A percentile compares a stretch with the other conserved stretches of the same genome.
These are phyloP conservation scores for Pelodiscus sinensis DNA, from an alignment of 2,113 vertebrate species.

Conservation along the genomic window DNA sequence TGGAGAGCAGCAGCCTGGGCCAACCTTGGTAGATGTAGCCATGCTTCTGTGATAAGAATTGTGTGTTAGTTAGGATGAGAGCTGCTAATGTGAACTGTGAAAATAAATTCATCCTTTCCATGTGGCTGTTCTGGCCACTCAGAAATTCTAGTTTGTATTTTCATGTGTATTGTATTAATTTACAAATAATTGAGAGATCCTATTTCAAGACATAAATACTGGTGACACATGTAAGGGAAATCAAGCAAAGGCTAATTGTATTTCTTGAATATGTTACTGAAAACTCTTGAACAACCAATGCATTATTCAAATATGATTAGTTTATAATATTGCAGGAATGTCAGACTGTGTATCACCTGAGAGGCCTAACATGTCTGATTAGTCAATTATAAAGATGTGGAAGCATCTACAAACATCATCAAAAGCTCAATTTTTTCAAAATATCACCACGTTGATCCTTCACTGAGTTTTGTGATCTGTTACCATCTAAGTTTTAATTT, in stretches of 20 bases:
- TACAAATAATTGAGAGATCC: not conserved
- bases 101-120: not conserved
- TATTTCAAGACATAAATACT: not conserved
- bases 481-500: not conserved
- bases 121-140: not conserved
- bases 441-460: not conserved
- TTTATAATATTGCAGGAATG: not conserved
- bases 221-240: not conserved
- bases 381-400: not conserved
- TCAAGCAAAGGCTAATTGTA: not conserved
- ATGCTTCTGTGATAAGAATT: not conserved
- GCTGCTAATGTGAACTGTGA: not conserved
- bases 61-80: not conserved
- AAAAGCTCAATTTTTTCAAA: not conserved
- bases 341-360: not conserved
- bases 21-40: not conserved
- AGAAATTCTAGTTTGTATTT: not conserved
- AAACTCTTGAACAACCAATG: not conserved
- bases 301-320: not conserved
- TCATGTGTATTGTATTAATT: not conserved
- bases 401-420: not conserved
- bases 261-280: not conserved
- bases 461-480: not conserved
- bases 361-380: not conserved
- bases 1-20: not conserved